Base-by-base conservation (phyloP, 30 jellyfish, hydroid and myxozoan species). In the Aurelia aurita region DNA sequence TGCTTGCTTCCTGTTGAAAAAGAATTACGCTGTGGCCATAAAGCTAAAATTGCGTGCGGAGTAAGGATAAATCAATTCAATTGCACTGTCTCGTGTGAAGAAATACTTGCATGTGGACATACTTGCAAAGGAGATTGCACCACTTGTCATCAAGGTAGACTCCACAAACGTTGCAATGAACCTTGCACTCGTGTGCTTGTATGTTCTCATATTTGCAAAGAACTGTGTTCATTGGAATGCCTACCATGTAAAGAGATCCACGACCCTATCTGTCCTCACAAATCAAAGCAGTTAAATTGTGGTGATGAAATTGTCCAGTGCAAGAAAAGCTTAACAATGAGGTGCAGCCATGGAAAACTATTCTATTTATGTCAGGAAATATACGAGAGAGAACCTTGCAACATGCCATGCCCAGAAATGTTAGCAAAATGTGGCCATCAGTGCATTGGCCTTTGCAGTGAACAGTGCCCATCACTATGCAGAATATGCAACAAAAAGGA, bases 401-500 rank as follows among this genome's bases (percentile, higher is more conserved):
- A 77, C 43, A 81, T 63, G 80, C 86, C 86, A 19, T 86, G 96
- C 55, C 28, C 74, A 12, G n/a, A 5, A 28, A 9, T 69, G 27
- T 43, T 77, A 22, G 61, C 54, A 7, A 14, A 55, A 22, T 55
- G 67, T 22, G 29, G 67, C 59, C 91, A 87, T 69, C 75, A 62
- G 58, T 87, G 96, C 59, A 55, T 59, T 53, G 91, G 96, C 1
- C 16, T 87, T 6, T 87, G 96, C 46, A 88, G 96, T 13, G 96
- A 87, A 63, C 57, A 49, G 28, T 87, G 96, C 43, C 96, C 96
- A n/a, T 10, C 65, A 7, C 47, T 77, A 27, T 87, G 96, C 45
- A 61, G 86, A 15, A 14, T 75, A 7, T 87, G 96, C 32, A 57
- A 58, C 39, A 70, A 76, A n/a, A 62, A 80, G 46, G 21, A 20